phyloP scores from a whole-genome alignment of 2,113 vertebrate genomes.

The Phaethon lepturus region DNA sequence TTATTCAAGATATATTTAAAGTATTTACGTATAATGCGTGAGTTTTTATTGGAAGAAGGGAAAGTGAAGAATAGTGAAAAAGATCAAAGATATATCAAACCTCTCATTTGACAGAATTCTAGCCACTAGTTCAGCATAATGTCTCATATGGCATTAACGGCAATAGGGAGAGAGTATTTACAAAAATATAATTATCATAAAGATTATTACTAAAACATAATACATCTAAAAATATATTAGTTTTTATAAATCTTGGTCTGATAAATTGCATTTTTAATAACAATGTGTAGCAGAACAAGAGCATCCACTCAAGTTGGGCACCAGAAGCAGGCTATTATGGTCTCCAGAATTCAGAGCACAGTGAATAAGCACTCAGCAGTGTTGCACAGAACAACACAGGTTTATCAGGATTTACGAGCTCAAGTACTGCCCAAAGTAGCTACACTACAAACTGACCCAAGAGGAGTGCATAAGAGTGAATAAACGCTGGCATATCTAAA shows the following conservation, averaged over 20 bases:
- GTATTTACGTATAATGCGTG: background rate
- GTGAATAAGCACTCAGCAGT: background rate
- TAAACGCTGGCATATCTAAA: background rate
- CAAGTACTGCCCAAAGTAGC: background rate
- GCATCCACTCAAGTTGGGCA: background rate
- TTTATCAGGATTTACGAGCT: background rate
- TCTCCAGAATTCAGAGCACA: background rate
- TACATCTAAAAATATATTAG: background rate
- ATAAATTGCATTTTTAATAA: background rate
- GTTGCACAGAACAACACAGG: background rate
- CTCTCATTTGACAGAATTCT: background rate
- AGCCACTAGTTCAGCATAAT: background rate
- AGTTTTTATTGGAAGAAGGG: background rate
- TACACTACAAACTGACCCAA: background rate
- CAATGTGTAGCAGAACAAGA: background rate
- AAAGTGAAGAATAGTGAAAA: background rate
- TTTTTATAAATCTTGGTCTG: background rate
- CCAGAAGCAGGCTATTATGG: background rate
- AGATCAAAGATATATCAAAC: background rate
- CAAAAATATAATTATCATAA: background rate
- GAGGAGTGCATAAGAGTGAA: background rate
- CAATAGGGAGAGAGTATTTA: background rate
- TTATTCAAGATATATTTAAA: background rate
- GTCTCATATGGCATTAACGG: background rate
- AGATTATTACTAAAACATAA: background rate